A percentile compares a stretch with the other conserved stretches of the same genome.
phyloP scores from a whole-genome alignment of 2,113 vertebrate species.

The Cyphomyrus discorhynchus region DNA sequence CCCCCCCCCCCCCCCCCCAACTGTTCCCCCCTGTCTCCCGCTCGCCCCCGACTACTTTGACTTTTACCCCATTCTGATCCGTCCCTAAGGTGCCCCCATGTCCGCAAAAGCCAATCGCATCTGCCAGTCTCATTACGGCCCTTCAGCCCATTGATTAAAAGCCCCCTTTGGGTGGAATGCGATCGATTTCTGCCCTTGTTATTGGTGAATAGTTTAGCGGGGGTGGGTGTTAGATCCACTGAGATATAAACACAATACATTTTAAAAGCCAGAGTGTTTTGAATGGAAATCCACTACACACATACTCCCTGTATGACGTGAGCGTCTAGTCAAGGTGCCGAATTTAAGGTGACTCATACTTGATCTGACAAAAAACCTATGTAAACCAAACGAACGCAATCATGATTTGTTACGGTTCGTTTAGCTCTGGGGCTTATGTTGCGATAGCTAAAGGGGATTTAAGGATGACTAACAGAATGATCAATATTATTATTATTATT shows the following conservation, averaged over 20 bases:
- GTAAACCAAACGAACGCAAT: neutral
- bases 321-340: neutral
- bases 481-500: neutral
- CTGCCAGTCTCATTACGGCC: constrained; percentile 11
- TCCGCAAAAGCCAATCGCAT: neutral
- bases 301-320: neutral
- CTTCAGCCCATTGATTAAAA: constrained; percentile 10
- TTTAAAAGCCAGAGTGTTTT: neutral
- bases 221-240: neutral
- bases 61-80: neutral
- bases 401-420: neutral
- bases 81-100: neutral
- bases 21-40: neutral
- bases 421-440: neutral
- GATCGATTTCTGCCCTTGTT: constrained; percentile 17
- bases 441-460: neutral
- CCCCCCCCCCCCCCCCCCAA: neutral
- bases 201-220: neutral
- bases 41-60: neutral
- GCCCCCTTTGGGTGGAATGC: neutral
- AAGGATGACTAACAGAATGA: neutral
- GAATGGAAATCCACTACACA: neutral
- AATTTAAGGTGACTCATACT: neutral
- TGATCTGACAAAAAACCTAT: neutral
- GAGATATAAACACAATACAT: neutral